Evolutionary conservation across 2,888 invertebrate species (phyloP).

Genomic region (Gibbula magus): DNA sequence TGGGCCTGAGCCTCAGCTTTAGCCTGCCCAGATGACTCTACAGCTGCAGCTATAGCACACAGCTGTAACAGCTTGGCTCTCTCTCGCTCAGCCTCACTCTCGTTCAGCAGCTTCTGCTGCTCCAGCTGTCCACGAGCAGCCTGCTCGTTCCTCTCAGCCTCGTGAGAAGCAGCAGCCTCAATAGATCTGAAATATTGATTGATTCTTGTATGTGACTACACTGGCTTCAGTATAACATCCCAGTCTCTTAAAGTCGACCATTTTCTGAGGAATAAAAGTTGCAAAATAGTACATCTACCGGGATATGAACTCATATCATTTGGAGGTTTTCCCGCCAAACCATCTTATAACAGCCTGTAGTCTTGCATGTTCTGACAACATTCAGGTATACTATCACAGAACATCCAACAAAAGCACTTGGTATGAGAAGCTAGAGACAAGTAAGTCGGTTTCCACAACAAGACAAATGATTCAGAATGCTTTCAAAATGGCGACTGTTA

Average conservation of each 20-base stretch:
- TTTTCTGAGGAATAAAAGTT: no score
- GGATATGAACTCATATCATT: no score
- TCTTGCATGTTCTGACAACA: no score
- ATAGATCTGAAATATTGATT: slow-evolving; percentile 54
- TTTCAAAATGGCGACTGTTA: no score
- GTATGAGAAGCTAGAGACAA: no score
- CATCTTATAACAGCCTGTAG: no score
- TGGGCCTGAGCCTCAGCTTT: slow-evolving; percentile 71
- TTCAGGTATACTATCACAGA: no score
- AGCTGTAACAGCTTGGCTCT: slow-evolving; percentile 64
- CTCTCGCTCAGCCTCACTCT: slow-evolving; percentile 67
- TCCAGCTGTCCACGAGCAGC: slow-evolving; percentile 67
- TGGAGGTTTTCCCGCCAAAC: no score
- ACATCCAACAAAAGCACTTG: no score
- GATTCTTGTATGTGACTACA: background rate
- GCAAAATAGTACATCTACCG: no score
- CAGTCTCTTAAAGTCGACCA: background rate
- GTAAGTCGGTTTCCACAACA: no score
- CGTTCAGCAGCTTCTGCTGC: slow-evolving; percentile 66
- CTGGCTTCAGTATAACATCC: background rate
- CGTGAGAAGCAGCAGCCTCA: slow-evolving; percentile 68
- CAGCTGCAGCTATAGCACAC: slow-evolving; percentile 62
- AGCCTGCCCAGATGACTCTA: slow-evolving; percentile 70
- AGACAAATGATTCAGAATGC: no score
- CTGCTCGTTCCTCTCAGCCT: slow-evolving; percentile 68